Percentiles rank a stretch among this genome's conserved stretches.
These are phyloP conservation scores for Tychaedon coryphoeus DNA, from an alignment of 2,113 vertebrate species.

Conservation along the genomic window DNA sequence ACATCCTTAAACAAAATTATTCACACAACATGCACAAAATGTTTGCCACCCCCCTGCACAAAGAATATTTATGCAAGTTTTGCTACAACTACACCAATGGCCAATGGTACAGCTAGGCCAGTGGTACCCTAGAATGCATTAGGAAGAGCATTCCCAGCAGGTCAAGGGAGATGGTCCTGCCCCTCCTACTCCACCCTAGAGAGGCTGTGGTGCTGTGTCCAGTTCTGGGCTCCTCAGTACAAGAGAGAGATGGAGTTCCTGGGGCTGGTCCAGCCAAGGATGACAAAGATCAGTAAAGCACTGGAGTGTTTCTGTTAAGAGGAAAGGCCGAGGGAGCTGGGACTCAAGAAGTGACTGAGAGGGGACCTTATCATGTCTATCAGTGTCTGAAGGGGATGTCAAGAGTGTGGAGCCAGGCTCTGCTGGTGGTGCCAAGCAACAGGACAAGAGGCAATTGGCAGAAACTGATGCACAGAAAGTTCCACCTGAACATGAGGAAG, in stretches of 20 bases:
- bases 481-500: not conserved
- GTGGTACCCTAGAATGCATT: not conserved
- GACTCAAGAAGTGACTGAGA: not conserved
- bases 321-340: not conserved
- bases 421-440: not conserved
- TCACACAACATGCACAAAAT: not conserved
- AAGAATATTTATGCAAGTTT: not conserved
- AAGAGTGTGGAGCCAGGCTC: not conserved
- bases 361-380: fast-evolving
- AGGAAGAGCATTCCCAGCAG: not conserved
- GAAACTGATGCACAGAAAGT: not conserved
- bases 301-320: not conserved
- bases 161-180: not conserved
- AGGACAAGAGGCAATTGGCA: not conserved
- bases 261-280: not conserved
- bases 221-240: not conserved
- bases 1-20: not conserved
- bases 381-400: not conserved
- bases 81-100: not conserved
- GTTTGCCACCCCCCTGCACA: fast-evolving
- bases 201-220: not conserved
- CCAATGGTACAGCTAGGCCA: not conserved
- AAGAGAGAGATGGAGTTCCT: not conserved
- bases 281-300: not conserved
- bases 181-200: too few relatives aligned